Evolutionary conservation across 1,140 invertebrate genomes (phyloP), one percentile per base, ranked within the genome.

Genomic region (Halyomorpha halys): DNA sequence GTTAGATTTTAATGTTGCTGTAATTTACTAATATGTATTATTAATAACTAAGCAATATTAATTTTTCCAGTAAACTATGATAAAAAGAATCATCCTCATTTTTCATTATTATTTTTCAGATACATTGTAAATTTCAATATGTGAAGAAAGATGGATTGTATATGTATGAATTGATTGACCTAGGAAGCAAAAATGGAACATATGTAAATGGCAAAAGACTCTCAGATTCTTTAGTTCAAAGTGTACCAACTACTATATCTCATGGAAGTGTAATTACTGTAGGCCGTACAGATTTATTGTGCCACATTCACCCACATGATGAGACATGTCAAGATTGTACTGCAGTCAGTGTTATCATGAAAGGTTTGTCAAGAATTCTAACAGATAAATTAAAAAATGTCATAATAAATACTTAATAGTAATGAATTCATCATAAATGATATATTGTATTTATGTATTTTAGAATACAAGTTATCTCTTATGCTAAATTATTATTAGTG

Each of bases 261-360:
- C 91, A 97, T 73, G 90, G 88, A 6, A 91, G 89, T 71, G 18
- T 65, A 34, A 59, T 65, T 19, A 34, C 23, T 72, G 71, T 90
- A 9, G 89, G 87, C 0, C 78, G 79, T 47, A 91, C 89, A 0
- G 84, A 84, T 67, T 71, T 97, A 0, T 71, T 92, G 3, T 87
- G 91, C 70, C 94, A 96, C 73, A 85, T 96, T 62, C 94, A 97
- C 73, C 79, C 80, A 27, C 90, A 91, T 0, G 78, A 80, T 66
- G 85, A 89, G 67, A 96, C 92, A 0, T 97, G 94, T 72, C 86
- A 87, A 0, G 79, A 87, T 65, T 97, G 94, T 77, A 92, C 95
- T 73, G 91, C 92, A 0, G 91, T 91, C 11, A 78, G 91, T 27
- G 5, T n/a, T 49, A 8, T 49, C 3, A 21, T 3, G n/a, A 18